These are phyloP conservation scores for Congeria kusceri DNA, from an alignment of 2,888 invertebrate genomes.

Conservation along the genomic window DNA sequence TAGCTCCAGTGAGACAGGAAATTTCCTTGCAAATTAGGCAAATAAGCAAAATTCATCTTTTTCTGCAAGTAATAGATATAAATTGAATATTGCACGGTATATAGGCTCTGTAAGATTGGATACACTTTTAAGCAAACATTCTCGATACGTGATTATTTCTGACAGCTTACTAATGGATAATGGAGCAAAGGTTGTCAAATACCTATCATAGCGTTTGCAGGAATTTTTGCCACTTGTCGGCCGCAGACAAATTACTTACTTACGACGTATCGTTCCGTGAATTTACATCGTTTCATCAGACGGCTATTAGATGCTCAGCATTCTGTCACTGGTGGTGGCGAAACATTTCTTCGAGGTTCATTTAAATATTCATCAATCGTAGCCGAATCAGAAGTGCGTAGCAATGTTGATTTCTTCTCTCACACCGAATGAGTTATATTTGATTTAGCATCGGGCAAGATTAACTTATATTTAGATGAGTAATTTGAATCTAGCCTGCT, in stretches of 20 bases:
- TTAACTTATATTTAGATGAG: slow-evolving; percentile 44
- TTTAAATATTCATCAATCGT: slow-evolving; percentile 54
- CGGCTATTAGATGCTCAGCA: slow-evolving; percentile 21
- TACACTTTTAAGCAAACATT: too few relatives aligned
- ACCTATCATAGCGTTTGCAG: slow-evolving; percentile 47
- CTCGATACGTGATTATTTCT: slow-evolving; percentile 34
- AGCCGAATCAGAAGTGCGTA: slow-evolving; percentile 28
- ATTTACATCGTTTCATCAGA: slow-evolving; percentile 51
- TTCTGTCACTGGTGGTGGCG: slow-evolving; percentile 25
- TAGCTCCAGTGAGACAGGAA: too few relatives aligned
- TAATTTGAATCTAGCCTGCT: slow-evolving; percentile 33
- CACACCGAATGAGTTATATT: slow-evolving; percentile 9
- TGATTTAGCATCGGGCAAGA: slow-evolving; percentile 34
- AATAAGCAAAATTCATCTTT: too few relatives aligned
- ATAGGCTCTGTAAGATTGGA: too few relatives aligned
- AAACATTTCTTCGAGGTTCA: slow-evolving; percentile 37
- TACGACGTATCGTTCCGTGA: slow-evolving; percentile 49
- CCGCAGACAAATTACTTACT: slow-evolving; percentile 63
- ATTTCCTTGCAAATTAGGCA: too few relatives aligned
- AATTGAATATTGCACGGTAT: too few relatives aligned
- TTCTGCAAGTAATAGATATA: too few relatives aligned
- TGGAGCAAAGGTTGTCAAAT: slow-evolving; percentile 52
- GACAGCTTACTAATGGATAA: slow-evolving; percentile 58
- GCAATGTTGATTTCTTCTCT: slow-evolving; percentile 35
- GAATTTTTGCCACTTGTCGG: slow-evolving; percentile 54